Evolutionary conservation across 37 sponge, comb jelly and placozoan genomes (phyloP), one percentile per base, ranked within the genome.

Genomic region (Oopsacas minuta): DNA sequence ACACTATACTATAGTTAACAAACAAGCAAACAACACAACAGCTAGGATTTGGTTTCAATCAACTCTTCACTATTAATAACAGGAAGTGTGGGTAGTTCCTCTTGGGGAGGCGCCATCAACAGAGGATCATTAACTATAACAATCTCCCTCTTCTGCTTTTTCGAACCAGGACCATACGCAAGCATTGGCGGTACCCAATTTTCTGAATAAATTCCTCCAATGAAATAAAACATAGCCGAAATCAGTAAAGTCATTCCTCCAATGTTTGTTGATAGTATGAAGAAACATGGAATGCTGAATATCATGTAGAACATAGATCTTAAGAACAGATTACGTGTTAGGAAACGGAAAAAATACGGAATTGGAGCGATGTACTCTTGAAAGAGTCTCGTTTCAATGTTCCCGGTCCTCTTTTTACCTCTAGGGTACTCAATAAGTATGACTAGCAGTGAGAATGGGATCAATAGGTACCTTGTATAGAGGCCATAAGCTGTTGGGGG

Each of bases 311-410:
- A n/a, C 3, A 61, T 5, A 25, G 28, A 10, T 7, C 75, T 25
- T 10, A 61, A 25, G 1, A 61, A n/a, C 20, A 61, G 22, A n/a
- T 61, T 61, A 3, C 75, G 75, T 7, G 75, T 61, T 25, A 61
- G 22, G 22, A 61, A 61, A n/a, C 75, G 75, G 75, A 61, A 61
- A 61, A 61, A 61, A n/a, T 61, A 61, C 3, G 20, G 75, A 61
- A 61, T 61, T 10, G 75, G 75, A 61, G 75, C 75, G 75, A 61
- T n/a, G 22, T 61, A 61, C 22, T 61, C 28, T 34, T 61, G 75
- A 12, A 61, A 61, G 1, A n/a, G 7, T 12, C 75, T 3, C 7
- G 5, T 3, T n/a, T 25, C 5, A 3, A 61, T 61, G 22, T 61
- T 61, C 1, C 75, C 75, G 22, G 32, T 3, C 75, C 22, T 10